These are phyloP conservation scores for Scolanthus callimorphus DNA, from an alignment of 92 coral and sea anemone genomes.

Conservation along the genomic window DNA sequence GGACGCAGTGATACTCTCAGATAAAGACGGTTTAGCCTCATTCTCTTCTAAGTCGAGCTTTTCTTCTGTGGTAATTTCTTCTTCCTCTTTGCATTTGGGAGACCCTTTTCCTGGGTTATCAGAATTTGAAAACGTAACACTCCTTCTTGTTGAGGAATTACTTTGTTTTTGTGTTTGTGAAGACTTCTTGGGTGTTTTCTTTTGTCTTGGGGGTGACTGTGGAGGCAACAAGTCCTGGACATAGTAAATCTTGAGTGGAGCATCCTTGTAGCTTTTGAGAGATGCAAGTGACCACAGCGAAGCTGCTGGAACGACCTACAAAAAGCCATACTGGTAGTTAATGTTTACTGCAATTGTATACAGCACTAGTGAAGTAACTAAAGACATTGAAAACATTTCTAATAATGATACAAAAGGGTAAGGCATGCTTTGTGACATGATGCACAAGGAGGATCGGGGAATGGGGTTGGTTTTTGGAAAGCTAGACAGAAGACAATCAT, in stretches of 20 bases:
- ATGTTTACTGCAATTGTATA: no score
- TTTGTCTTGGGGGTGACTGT: slow-evolving; percentile 32
- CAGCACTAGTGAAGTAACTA: no score
- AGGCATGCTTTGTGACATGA: no score
- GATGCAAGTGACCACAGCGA: slow-evolving; percentile 84
- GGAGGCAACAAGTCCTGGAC: slow-evolving; percentile 83
- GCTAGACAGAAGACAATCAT: no score
- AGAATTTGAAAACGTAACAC: background rate
- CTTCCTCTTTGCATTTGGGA: background rate
- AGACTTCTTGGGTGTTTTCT: slow-evolving; percentile 9
- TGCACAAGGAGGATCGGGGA: no score
- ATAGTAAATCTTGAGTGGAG: slow-evolving; percentile 28
- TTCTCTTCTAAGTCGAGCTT: background rate
- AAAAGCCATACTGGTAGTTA: no score
- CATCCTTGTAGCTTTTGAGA: slow-evolving; percentile 18
- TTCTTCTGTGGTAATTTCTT: background rate
- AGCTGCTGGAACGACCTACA: slow-evolving; percentile 19
- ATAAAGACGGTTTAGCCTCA: background rate
- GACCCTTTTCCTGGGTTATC: background rate
- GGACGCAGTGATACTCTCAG: slow-evolving; percentile 52
- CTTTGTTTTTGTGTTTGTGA: background rate
- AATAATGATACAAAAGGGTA: no score
- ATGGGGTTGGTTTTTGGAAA: no score
- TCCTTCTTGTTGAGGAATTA: background rate
- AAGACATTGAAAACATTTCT: no score